These are phyloP conservation scores for Indicator indicator DNA, from an alignment of 2,113 vertebrate genomes.

Conservation along the genomic window DNA sequence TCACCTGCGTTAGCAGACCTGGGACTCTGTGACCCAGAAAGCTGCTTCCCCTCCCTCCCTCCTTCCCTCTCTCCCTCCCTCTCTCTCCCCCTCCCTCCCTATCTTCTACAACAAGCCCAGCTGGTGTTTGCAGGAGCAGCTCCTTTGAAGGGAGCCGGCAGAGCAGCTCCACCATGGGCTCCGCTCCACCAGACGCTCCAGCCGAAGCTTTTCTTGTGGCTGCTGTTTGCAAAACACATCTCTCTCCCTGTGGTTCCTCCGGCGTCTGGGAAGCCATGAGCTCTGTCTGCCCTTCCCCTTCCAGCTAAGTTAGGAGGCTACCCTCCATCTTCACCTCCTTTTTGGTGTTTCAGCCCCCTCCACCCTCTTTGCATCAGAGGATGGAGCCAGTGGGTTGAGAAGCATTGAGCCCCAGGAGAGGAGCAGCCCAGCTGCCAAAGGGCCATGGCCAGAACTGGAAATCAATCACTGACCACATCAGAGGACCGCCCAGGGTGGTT, in stretches of 20 bases:
- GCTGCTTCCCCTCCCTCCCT: background rate
- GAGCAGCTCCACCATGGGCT: background rate
- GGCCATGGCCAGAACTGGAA: background rate
- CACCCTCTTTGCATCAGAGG: background rate
- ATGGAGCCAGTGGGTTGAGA: background rate
- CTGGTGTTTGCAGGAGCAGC: background rate
- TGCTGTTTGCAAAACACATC: background rate
- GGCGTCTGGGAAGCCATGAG: background rate
- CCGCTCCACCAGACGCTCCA: background rate
- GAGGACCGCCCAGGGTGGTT: background rate
- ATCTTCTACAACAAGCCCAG: background rate
- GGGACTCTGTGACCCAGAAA: background rate
- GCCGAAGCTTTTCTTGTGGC: background rate
- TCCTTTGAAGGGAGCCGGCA: background rate
- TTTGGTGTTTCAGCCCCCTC: background rate
- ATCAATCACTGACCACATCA: background rate
- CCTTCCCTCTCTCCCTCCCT: no score
- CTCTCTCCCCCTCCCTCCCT: background rate
- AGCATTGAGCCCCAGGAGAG: accelerated
- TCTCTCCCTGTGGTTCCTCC: background rate
- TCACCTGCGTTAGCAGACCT: background rate
- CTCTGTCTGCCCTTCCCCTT: background rate
- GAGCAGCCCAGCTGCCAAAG: background rate
- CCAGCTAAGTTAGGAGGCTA: background rate
- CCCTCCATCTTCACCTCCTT: background rate